phyloP scores from a whole-genome alignment of 2,797 vertebrate genomes.

The Halcyon badia region DNA sequence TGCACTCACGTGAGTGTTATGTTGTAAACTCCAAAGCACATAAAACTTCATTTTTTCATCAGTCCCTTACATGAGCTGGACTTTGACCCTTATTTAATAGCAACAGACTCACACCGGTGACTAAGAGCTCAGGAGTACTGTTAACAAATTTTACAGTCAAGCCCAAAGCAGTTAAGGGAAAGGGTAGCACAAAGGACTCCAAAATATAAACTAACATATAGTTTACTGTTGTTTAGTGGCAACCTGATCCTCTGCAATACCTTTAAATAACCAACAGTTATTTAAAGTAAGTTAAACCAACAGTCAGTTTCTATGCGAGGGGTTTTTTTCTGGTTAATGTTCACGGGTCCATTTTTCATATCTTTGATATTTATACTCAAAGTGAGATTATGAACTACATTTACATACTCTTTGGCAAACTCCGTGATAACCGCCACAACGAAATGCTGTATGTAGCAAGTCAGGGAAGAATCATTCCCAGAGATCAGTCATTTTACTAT shows the following conservation, averaged over 20 bases:
- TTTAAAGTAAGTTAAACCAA: no score
- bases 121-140: neutral
- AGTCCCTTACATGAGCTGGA: neutral
- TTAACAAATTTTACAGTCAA: neutral
- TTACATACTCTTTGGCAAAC: neutral
- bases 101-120: neutral
- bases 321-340: neutral
- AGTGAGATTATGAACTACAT: neutral
- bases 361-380: neutral
- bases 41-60: neutral
- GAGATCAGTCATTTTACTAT: neutral
- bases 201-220: neutral
- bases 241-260: neutral
- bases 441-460: neutral
- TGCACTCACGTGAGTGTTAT: fast-evolving
- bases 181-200: neutral
- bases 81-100: neutral
- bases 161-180: neutral
- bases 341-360: neutral
- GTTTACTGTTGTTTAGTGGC: neutral
- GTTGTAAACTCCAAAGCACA: neutral
- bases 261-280: neutral
- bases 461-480: neutral
- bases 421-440: fast-evolving
- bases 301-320: neutral